Conservation (phyloP, 1,140 invertebrate species). For the Halyomorpha halys region DNA sequence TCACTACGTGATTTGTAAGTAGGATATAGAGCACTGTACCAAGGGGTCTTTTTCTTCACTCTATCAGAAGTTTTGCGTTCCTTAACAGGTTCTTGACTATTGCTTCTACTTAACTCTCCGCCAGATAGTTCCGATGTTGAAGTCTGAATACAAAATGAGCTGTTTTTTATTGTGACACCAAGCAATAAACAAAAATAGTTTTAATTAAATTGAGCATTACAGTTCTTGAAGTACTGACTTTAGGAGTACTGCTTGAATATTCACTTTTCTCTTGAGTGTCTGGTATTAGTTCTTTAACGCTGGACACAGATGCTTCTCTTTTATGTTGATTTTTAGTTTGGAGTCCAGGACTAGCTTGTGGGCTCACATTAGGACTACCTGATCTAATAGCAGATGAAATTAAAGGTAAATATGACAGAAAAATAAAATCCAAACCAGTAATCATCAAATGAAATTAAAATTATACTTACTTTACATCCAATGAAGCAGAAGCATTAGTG, state of each 20-base stretch:
- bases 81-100: conserved; percentile 28
- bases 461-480: conserved; percentile 22
- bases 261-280: conserved; percentile 12
- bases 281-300: background rate
- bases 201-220: conserved; percentile 7
- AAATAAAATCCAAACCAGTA: background rate
- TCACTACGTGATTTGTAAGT: conserved; percentile 87
- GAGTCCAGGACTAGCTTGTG: conserved; percentile 21
- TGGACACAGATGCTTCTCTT: conserved; percentile 18
- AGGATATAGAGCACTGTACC: conserved; percentile 80
- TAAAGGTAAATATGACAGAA: background rate
- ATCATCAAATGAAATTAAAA: background rate
- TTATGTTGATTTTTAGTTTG: conserved; percentile 20
- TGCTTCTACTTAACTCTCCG: conserved; percentile 23
- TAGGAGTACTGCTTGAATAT: background rate
- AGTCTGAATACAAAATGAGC: conserved; percentile 1
- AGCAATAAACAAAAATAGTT: background rate
- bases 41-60: conserved; percentile 61
- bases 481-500: conserved; percentile 17
- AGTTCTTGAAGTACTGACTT: conserved; percentile 1
- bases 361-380: conserved; percentile 19
- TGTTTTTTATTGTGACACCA: background rate
- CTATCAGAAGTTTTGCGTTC: conserved; percentile 38
- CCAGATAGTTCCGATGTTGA: background rate
- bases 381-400: conserved; percentile 4